Conservation (phyloP, 2,113 vertebrate species). For the Zosterops japonicus region DNA sequence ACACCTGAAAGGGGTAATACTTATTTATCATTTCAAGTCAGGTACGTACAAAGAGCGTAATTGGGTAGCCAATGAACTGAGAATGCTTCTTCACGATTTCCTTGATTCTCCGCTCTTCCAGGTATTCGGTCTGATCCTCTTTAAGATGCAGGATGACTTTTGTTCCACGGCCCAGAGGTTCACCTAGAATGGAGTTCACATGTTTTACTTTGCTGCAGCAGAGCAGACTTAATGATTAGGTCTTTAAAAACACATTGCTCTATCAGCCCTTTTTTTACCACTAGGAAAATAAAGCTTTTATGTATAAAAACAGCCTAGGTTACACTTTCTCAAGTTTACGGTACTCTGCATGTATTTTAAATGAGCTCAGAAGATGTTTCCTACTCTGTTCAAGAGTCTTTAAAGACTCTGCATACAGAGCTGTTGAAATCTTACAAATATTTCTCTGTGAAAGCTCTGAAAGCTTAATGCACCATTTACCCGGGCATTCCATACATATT, state of each 20-base stretch:
- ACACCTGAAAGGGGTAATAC: accelerated
- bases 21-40: accelerated
- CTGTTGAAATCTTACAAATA: accelerated
- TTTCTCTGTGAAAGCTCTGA: accelerated
- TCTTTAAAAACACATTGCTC: accelerated
- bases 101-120: slow-evolving; percentile 82
- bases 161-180: slow-evolving; percentile 81
- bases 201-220: not conserved
- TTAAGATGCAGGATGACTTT: slow-evolving; percentile 84
- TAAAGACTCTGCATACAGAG: accelerated
- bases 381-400: accelerated
- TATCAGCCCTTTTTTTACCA: accelerated
- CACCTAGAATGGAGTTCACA: slow-evolving; percentile 42
- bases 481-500: accelerated
- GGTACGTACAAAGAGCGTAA: slow-evolving; percentile 79
- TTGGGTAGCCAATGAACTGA: slow-evolving; percentile 85
- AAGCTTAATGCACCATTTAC: accelerated
- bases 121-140: slow-evolving; percentile 82
- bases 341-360: accelerated
- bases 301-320: accelerated
- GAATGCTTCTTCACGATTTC: slow-evolving; percentile 87
- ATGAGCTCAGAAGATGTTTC: accelerated
- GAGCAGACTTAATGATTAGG: accelerated
- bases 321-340: not conserved
- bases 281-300: accelerated